Base-by-base conservation (phyloP, 2,797 vertebrate species). In the Columba guinea region DNA sequence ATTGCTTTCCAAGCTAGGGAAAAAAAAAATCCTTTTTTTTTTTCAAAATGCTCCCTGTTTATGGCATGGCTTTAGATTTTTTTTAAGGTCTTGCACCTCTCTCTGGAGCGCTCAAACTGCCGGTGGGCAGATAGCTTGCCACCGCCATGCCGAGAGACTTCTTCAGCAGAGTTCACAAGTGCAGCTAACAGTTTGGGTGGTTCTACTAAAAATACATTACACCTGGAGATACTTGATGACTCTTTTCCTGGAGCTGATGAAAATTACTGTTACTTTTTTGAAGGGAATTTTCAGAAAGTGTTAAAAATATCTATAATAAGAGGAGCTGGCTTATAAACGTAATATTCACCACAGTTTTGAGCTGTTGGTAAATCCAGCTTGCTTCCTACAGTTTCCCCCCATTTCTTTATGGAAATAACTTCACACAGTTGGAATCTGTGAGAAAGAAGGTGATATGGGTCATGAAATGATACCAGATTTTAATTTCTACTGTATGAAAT, bases 321-420 rank as follows among this genome's bases (percentile, higher is more conserved):
- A 94, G 85, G 44, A 91, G 71, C 22, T 63, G 64, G 60, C 69
- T 95, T 77, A 83, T 95, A 91, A 93, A 93, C 52, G 58, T 39
- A 94, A 93, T 84, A 84, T 90, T 93, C 89, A 28, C 82, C 68
- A 70, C 85, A 77, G 87, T 76, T 90, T 79, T 76, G 84, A 94
- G 93, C 91, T 90, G 86, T 85, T 64, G 77, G 91, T 89, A 84
- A 91, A 97, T 94, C 94, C 93, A 82, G 77, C 95, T 96, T 91
- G 46, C 81, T 96, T 93, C 86, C 95, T 68, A 83, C 81, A 85
- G 76, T 89, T 83, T 93, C 93, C 58, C 68, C 89, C 48, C 76
- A 49, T 87, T 94, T 91, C 83, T 95, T 92, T 97, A 96, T 96
- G 95, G 94, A 97, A 96, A 97, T 97, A 93, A 94, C 60, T 97